These are phyloP conservation scores for Chrysomela aeneicollis DNA, from an alignment of 2,888 invertebrate genomes.

Conservation along the genomic window DNA sequence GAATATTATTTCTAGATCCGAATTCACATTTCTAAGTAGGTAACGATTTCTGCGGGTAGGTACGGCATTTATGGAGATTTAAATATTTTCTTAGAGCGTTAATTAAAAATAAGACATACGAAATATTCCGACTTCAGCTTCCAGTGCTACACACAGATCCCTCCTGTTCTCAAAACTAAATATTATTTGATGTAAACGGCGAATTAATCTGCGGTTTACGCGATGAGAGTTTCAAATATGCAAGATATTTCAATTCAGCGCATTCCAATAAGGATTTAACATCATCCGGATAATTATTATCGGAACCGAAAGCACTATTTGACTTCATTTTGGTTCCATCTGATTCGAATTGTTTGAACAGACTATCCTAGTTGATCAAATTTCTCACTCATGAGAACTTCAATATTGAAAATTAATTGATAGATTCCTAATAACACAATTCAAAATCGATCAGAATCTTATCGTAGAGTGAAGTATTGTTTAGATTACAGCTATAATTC, in stretches of 20 bases:
- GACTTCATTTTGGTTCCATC: background rate
- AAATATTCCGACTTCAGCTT: background rate
- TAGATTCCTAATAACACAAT: too few species aligned
- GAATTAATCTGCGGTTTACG: background rate
- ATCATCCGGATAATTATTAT: background rate
- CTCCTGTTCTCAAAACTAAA: background rate
- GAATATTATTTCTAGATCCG: too few species aligned
- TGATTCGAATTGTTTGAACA: slow-evolving; percentile 17
- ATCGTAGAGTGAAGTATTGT: too few species aligned
- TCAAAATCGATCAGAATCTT: too few species aligned
- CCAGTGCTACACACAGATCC: background rate
- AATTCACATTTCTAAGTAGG: background rate
- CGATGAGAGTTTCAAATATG: slow-evolving; percentile 1
- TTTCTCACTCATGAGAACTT: too few species aligned
- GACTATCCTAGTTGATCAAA: too few species aligned
- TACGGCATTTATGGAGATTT: background rate
- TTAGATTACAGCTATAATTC: too few species aligned
- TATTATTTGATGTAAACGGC: background rate
- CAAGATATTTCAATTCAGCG: slow-evolving; percentile 3
- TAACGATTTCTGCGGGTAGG: background rate
- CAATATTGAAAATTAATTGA: too few species aligned
- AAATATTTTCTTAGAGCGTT: background rate
- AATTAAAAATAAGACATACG: background rate
- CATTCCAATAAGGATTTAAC: background rate
- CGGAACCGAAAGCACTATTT: background rate